Percentiles rank a stretch among this genome's conserved stretches.
These are phyloP conservation scores for Ametastegia equiseti DNA, from an alignment of 2,888 invertebrate genomes.

Conservation along the genomic window DNA sequence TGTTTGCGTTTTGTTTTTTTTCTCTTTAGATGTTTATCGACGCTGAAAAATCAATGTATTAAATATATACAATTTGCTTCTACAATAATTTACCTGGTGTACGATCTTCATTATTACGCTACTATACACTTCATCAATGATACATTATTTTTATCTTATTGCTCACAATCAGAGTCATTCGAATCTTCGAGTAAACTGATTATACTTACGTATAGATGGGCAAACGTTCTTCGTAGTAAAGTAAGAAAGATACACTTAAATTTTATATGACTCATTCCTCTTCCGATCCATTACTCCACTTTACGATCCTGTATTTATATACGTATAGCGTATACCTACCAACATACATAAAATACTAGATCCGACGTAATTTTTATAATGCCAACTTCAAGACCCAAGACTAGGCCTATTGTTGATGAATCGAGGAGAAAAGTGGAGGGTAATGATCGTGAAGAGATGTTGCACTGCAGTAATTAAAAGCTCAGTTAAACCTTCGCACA, in stretches of 20 bases:
- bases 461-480: not conserved
- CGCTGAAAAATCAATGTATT: not conserved
- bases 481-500: not conserved
- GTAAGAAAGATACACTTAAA: not conserved
- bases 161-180: not conserved
- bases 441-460: not conserved
- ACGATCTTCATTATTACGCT: not conserved
- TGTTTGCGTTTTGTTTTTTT: not conserved
- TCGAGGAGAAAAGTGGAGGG: not conserved
- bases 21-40: not conserved
- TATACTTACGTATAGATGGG: slow-evolving; percentile 1
- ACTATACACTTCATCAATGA: not conserved
- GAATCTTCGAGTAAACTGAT: not conserved
- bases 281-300: not conserved
- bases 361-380: not conserved
- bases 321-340: not conserved
- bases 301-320: not conserved
- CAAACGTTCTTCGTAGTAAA: not conserved
- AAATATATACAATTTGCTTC: not conserved
- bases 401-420: not conserved
- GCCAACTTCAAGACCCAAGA: not conserved
- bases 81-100: not conserved
- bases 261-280: slow-evolving; percentile 4
- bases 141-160: not conserved
- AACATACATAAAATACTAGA: not conserved